Percentiles rank a stretch among this genome's conserved stretches.
phyloP scores from a whole-genome alignment of 2,797 vertebrate species.

The Lophius americanus region DNA sequence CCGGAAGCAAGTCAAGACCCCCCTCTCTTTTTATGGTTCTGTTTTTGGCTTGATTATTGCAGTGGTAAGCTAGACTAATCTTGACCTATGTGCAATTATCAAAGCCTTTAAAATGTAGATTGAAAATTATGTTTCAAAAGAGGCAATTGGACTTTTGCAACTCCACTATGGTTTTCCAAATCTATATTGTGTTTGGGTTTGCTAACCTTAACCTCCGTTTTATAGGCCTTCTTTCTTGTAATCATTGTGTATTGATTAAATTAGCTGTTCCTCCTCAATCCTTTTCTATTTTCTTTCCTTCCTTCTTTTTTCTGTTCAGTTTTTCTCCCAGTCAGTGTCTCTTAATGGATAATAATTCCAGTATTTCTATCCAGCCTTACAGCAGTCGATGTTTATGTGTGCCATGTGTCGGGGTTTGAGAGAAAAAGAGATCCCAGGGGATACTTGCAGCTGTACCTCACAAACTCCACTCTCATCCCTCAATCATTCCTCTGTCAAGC shows the following conservation, averaged over 20 bases:
- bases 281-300: background rate
- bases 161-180: conserved; percentile 15
- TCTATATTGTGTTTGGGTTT: conserved; percentile 33
- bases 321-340: conserved; percentile 6
- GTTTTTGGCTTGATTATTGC: background rate
- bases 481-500: conserved; percentile 41
- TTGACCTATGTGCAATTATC: background rate
- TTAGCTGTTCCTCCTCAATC: background rate
- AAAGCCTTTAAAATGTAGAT: conserved; percentile 23
- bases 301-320: conserved; percentile 1
- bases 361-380: conserved; percentile 4
- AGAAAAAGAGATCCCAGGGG: conserved; percentile 9
- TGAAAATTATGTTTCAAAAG: conserved; percentile 4
- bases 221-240: conserved; percentile 39
- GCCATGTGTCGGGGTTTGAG: background rate
- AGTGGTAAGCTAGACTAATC: conserved; percentile 5
- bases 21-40: background rate
- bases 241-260: conserved; percentile 44
- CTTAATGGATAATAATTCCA: background rate
- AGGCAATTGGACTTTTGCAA: conserved; percentile 1
- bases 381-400: background rate
- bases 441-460: conserved; percentile 43
- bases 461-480: conserved; percentile 45
- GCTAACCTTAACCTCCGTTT: conserved; percentile 35
- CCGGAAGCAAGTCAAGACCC: conserved; percentile 9